These are phyloP conservation scores for Exephanes ischioxanthus DNA, from an alignment of 2,888 invertebrate genomes.

Conservation along the genomic window DNA sequence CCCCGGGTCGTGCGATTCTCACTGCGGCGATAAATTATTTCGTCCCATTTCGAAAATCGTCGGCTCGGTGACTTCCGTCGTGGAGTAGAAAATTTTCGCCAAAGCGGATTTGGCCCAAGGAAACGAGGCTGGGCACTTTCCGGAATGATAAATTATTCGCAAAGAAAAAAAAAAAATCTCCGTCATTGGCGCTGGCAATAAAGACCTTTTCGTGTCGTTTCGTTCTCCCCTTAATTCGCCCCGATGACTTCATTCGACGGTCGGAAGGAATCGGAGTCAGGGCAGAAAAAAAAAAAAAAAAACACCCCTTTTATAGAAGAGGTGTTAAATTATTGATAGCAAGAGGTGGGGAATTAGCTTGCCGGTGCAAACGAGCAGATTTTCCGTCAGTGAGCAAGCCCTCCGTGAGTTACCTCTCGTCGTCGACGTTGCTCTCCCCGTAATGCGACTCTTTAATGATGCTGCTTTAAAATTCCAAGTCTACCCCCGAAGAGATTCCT, in stretches of 20 bases:
- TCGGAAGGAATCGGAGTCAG: neutral
- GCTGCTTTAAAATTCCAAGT: conserved; percentile 34
- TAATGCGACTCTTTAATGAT: conserved; percentile 37
- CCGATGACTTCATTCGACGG: neutral
- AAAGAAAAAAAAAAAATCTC: neutral
- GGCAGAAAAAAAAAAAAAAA: neutral
- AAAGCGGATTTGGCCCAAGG: conserved; percentile 27
- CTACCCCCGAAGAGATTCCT: conserved; percentile 16
- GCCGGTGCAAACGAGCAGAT: conserved; percentile 13
- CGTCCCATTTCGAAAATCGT: conserved; percentile 53
- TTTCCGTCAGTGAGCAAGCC: conserved; percentile 19
- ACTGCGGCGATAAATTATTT: conserved; percentile 54
- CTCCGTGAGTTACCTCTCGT: conserved; percentile 2
- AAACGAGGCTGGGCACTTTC: conserved; percentile 19
- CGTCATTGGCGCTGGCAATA: neutral
- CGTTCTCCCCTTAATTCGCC: neutral
- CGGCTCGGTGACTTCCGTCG: conserved; percentile 24
- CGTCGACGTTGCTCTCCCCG: neutral
- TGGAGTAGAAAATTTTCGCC: conserved; percentile 2
- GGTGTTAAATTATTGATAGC: conserved; percentile 15
- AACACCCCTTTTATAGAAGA: neutral
- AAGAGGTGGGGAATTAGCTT: conserved; percentile 18
- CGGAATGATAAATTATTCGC: neutral
- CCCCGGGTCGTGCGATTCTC: conserved; percentile 1
- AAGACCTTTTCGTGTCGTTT: neutral